A percentile compares a stretch with the other conserved stretches of the same genome.
Evolutionary conservation across 2,888 invertebrate genomes (phyloP).

Genomic region (Ashinkailepas kermadecensis): DNA sequence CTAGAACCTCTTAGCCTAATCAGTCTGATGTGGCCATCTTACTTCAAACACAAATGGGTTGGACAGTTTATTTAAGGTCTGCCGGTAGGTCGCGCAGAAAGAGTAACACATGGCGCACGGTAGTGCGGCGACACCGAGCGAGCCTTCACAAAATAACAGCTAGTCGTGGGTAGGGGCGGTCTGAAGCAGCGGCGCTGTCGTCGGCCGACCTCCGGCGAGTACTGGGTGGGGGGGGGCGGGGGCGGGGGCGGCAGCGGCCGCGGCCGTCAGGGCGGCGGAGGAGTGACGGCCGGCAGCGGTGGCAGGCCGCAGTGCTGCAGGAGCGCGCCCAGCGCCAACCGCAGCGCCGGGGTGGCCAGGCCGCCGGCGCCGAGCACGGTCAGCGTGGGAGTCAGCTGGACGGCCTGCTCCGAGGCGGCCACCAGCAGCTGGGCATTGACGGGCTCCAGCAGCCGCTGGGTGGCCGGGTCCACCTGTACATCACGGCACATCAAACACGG

Average conservation of each 20-base stretch:
- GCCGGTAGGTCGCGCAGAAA: not conserved
- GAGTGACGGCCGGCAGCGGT: not conserved
- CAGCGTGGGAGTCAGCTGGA: not conserved
- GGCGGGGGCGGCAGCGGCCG: not conserved
- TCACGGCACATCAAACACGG: not conserved
- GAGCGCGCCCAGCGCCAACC: not conserved
- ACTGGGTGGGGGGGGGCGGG: not conserved
- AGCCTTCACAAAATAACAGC: slow-evolving; percentile 1
- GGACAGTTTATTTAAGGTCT: not conserved
- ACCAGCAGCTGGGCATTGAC: not conserved
- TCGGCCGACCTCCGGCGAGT: too few species aligned
- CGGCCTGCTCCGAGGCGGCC: not conserved
- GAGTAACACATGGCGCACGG: not conserved
- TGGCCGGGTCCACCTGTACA: not conserved
- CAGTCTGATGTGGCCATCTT: too few species aligned
- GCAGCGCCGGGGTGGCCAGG: not conserved
- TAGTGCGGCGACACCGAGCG: not conserved
- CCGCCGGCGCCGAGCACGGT: not conserved
- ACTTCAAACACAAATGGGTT: not conserved
- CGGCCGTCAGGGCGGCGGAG: not conserved
- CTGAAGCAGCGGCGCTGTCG: too few species aligned
- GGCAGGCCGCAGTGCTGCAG: slow-evolving; percentile 6
- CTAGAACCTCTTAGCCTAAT: too few species aligned
- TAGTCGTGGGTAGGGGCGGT: not conserved
- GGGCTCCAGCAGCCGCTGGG: not conserved